Conservation (phyloP, 2,113 vertebrate genomes). For the Pseudolaguvia tuberculata region DNA sequence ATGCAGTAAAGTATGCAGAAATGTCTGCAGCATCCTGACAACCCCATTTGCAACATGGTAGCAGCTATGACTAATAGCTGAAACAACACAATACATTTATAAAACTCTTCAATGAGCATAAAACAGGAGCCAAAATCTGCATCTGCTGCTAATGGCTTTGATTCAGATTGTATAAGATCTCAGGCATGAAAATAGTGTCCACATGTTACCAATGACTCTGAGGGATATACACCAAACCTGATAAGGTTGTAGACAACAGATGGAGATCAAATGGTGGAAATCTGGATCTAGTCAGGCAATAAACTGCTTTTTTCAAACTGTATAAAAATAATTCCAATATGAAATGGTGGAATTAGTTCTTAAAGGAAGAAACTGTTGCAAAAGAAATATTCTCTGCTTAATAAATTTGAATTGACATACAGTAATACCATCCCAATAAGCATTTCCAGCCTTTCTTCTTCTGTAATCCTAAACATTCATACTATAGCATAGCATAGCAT, state of each 20-base stretch:
- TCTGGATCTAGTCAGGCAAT: constrained; percentile 11
- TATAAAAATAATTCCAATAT: neutral
- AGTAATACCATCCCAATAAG: neutral
- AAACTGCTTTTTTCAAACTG: neutral
- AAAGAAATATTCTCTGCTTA: neutral
- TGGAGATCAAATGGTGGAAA: constrained; percentile 4
- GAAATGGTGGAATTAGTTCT: constrained; percentile 4
- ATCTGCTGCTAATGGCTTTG: constrained; percentile 21
- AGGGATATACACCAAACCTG: constrained; percentile 2
- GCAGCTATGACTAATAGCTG: constrained; percentile 21
- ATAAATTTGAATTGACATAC: constrained; percentile 15
- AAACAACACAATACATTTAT: neutral
- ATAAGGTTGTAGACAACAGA: constrained; percentile 3
- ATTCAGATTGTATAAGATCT: constrained; percentile 22
- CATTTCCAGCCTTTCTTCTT: neutral
- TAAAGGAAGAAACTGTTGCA: neutral
- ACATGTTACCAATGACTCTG: constrained; percentile 11
- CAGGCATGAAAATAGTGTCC: constrained; percentile 20
- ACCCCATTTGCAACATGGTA: constrained; percentile 12
- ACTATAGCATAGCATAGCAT: neutral
- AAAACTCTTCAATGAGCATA: neutral
- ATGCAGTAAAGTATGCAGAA: neutral
- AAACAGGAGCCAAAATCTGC: neutral
- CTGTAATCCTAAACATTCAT: neutral
- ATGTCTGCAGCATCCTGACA: neutral